phyloP scores from a whole-genome alignment of 1,140 invertebrate species.

The Trypoxylus dichotomus region DNA sequence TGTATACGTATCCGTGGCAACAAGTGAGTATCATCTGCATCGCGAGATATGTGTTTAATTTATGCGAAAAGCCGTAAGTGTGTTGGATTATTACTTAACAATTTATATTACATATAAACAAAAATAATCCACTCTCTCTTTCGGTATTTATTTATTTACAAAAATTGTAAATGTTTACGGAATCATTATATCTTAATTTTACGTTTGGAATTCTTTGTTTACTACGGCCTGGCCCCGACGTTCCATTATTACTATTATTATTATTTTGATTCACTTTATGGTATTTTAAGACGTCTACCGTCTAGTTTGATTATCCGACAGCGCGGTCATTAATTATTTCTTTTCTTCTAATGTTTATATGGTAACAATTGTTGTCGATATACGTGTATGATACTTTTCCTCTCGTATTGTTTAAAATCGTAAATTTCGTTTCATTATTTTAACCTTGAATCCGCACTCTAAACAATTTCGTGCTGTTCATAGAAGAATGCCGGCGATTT shows the following conservation, averaged over 20 bases:
- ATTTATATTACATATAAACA: slow-evolving; percentile 24
- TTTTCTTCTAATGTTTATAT: not conserved
- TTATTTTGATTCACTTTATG: slow-evolving; percentile 21
- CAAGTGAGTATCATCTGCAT: slow-evolving; percentile 3
- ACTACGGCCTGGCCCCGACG: not conserved
- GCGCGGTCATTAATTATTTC: not conserved
- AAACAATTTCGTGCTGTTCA: not conserved
- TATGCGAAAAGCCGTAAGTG: not conserved
- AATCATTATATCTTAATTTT: slow-evolving; percentile 21
- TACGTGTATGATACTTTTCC: not conserved
- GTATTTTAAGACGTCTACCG: not conserved
- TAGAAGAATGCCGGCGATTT: not conserved
- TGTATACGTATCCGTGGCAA: not conserved
- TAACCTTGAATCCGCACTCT: not conserved
- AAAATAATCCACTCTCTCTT: slow-evolving; percentile 9
- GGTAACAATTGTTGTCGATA: not conserved
- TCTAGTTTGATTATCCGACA: not conserved
- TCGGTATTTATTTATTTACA: slow-evolving; percentile 23
- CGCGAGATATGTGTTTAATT: slow-evolving; percentile 12
- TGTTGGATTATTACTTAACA: slow-evolving; percentile 19
- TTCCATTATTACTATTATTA: not conserved
- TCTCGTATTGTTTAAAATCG: not conserved
- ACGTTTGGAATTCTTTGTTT: slow-evolving; percentile 18
- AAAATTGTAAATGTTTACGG: slow-evolving; percentile 17
- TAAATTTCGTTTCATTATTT: not conserved